Evolutionary conservation across 1,140 invertebrate species (phyloP), one percentile per base, ranked within the genome.

Genomic region (Venustaconcha ellipsiformis): DNA sequence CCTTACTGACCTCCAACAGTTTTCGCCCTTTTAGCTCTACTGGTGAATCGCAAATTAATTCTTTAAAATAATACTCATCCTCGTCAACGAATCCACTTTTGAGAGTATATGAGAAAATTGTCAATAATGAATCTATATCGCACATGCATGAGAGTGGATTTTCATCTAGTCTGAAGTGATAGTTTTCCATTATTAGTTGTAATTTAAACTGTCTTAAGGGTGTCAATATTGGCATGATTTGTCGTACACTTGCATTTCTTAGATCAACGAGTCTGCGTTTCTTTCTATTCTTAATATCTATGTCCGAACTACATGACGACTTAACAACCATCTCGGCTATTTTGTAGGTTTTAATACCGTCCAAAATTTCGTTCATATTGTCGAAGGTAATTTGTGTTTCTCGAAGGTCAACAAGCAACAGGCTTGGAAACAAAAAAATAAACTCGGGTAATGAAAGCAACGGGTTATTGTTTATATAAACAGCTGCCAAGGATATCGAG

Each of bases 141-240:
- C 84, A 85, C 58, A 83, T 76, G 72, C 84, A 85, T 15, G 67
- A 23, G 15, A 85, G 59, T 0, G 67, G 71, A 67, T 83, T 81
- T 8, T 78, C 72, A 13, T 71, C 70, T 5, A 82, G 26, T 30
- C 76, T 69, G 57, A 85, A 75, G 57, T 80, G 62, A 75, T 80
- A 85, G 80, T 84, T 62, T 37, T 83, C 55, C 37, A 83, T 55
- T 20, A 81, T 15, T 37, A 62, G 4, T 78, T 55, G 17, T n/a
- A 72, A 30, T 63, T 78, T 56, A 59, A 60, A 18, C 57, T 14
- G 8, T 56, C 26, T 56, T 26, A 48, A 11, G 37, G 11, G 59
- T 60, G 71, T 70, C 59, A 69, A 56, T 57, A 60, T 66, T 56
- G 37, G 15, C 20, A 66, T 26, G 14, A 82, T 26, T 14, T 72